Evolutionary conservation across 2,888 invertebrate genomes (phyloP).

Genomic region (Chymomyza amoena): DNA sequence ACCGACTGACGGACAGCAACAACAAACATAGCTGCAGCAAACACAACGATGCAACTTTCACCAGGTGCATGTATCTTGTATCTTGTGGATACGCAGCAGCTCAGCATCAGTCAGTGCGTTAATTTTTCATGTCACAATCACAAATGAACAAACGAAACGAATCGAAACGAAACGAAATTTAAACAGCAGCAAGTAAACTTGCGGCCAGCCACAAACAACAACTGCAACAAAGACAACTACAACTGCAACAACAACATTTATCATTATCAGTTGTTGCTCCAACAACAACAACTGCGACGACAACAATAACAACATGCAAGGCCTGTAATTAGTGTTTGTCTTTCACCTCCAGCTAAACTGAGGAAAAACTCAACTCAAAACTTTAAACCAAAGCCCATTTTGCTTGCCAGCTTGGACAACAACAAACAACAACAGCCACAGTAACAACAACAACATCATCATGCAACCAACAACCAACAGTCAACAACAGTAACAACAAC

Average conservation of each 20-base stretch:
- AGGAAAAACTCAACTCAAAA: slow-evolving; percentile 2
- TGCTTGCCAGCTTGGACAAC: slow-evolving; percentile 1
- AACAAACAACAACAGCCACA: neutral
- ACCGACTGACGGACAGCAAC: slow-evolving; percentile 5
- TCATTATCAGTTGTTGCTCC: slow-evolving; percentile 35
- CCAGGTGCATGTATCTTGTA: slow-evolving; percentile 29
- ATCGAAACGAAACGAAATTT: slow-evolving; percentile 26
- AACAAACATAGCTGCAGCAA: neutral
- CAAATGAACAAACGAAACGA: slow-evolving; percentile 5
- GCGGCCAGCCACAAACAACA: slow-evolving; percentile 1
- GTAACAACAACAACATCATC: neutral
- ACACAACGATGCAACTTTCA: slow-evolving; percentile 56
- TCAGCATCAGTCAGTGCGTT: slow-evolving; percentile 33
- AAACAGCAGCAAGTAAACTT: neutral
- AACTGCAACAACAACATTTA: slow-evolving; percentile 30
- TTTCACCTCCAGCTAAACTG: slow-evolving; percentile 46
- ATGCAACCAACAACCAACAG: neutral
- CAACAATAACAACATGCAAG: slow-evolving; percentile 34
- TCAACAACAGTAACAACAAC: neutral
- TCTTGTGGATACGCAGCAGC: slow-evolving; percentile 7
- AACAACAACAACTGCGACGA: slow-evolving; percentile 29
- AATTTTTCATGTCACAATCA: slow-evolving; percentile 46
- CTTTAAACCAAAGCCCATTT: slow-evolving; percentile 11
- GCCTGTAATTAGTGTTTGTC: slow-evolving; percentile 65
- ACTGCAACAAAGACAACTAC: slow-evolving; percentile 3